phyloP scores from a whole-genome alignment of 2,113 vertebrate genomes.

The Coryphaenoides rupestris region DNA sequence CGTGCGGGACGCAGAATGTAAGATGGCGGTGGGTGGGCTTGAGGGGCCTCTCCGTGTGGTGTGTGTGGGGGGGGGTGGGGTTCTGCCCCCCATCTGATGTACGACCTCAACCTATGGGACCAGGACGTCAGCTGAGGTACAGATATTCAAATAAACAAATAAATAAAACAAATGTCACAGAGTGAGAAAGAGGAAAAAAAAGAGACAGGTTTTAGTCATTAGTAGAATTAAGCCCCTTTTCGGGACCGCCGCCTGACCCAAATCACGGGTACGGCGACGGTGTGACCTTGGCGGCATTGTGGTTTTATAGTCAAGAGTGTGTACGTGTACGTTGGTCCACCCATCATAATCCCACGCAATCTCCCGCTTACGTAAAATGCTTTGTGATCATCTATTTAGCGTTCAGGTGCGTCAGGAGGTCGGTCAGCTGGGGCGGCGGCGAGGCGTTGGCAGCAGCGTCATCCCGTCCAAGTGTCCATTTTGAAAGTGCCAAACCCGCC shows the following conservation, averaged over 20 bases:
- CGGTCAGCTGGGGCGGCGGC: constrained; percentile 32
- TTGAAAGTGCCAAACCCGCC: constrained; percentile 19
- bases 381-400: constrained; percentile 49
- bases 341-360: constrained; percentile 56
- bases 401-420: constrained; percentile 29
- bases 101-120: constrained; percentile 27
- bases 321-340: constrained; percentile 37
- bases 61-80: constrained; percentile 23
- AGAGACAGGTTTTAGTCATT: constrained; percentile 52
- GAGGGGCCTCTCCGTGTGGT: constrained; percentile 36
- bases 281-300: constrained; percentile 44
- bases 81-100: too few species aligned
- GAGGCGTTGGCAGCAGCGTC: constrained; percentile 1
- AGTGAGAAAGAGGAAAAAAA: constrained; percentile 10
- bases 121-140: neutral
- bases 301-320: constrained; percentile 13
- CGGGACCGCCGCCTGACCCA: constrained; percentile 45
- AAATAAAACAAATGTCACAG: too few species aligned
- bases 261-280: constrained; percentile 39
- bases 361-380: constrained; percentile 61
- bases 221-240: constrained; percentile 46
- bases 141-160: neutral
- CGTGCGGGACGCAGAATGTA: constrained; percentile 37
- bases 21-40: constrained; percentile 32
- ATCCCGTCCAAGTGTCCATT: constrained; percentile 36